Conservation (phyloP, 1,140 invertebrate species). For the Neodiprion lecontei region DNA sequence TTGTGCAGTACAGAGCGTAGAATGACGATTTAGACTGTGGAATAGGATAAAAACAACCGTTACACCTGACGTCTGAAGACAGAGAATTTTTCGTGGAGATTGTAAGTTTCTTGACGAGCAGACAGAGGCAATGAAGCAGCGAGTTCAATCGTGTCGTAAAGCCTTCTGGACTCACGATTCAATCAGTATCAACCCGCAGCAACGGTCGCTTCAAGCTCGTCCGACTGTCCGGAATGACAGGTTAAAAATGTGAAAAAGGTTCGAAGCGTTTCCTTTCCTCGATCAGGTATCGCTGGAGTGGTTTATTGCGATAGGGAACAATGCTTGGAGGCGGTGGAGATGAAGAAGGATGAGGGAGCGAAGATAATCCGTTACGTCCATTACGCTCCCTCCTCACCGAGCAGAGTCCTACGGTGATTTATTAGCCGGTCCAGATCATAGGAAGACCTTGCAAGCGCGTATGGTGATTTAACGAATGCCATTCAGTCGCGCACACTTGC, state of each 20-base stretch:
- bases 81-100: too few species aligned
- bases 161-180: neutral
- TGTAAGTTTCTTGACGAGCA: too few species aligned
- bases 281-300: neutral
- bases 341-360: neutral
- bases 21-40: too few species aligned
- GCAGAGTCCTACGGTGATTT: neutral
- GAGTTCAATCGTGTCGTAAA: neutral
- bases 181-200: neutral
- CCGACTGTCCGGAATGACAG: neutral
- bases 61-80: too few species aligned
- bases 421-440: neutral
- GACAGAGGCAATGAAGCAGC: too few species aligned
- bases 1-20: too few species aligned
- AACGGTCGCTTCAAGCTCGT: neutral
- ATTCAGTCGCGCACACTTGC: too few species aligned
- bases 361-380: neutral
- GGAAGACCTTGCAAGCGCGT: neutral
- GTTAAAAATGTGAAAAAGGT: neutral
- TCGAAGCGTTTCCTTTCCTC: conserved; percentile 3
- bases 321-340: conserved; percentile 1
- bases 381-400: neutral
- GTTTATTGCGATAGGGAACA: conserved; percentile 1
- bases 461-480: neutral
- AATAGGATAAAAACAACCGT: too few species aligned